phyloP scores from a whole-genome alignment of 2,113 vertebrate genomes.

The Pachypanchax playfairii region DNA sequence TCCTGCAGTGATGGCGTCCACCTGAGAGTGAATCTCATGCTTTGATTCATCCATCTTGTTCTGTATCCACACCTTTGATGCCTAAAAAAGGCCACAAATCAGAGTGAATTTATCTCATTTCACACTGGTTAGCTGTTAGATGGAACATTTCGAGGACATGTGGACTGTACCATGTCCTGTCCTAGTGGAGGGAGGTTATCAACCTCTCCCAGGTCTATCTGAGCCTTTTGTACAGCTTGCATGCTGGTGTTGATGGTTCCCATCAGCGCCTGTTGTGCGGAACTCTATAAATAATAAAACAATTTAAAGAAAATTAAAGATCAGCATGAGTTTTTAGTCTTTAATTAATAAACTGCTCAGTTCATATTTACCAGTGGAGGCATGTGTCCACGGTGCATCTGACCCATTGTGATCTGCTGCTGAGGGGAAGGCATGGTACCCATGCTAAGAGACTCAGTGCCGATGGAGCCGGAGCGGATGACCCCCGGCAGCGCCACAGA shows the following conservation, averaged over 20 bases:
- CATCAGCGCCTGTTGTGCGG: conserved; percentile 97
- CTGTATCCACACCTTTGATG: conserved; percentile 97
- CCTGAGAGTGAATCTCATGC: conserved; percentile 99
- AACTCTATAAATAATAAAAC: conserved; percentile 81
- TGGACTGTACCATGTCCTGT: conserved; percentile 89
- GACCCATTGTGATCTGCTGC: conserved; percentile 93
- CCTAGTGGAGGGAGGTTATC: conserved; percentile 93
- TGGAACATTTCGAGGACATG: too few species aligned
- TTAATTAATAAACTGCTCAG: not conserved
- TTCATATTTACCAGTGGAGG: conserved; percentile 88
- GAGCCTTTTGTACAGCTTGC: conserved; percentile 96
- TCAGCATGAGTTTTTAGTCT: not conserved
- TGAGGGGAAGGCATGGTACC: conserved; percentile 96
- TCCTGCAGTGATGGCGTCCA: conserved; percentile 97
- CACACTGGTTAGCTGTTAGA: not conserved
- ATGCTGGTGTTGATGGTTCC: conserved; percentile 98
- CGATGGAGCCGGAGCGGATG: conserved; percentile 94
- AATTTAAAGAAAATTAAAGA: not conserved
- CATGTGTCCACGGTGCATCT: conserved; percentile 99
- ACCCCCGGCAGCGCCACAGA: conserved; percentile 93
- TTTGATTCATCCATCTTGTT: conserved; percentile 99
- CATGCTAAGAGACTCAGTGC: conserved; percentile 91
- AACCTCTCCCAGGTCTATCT: conserved; percentile 91
- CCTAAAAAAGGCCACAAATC: conserved; percentile 73
- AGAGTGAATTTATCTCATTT: too few species aligned